Evolutionary conservation across 2,888 invertebrate species (phyloP).

Genomic region (Proisotoma minuta): DNA sequence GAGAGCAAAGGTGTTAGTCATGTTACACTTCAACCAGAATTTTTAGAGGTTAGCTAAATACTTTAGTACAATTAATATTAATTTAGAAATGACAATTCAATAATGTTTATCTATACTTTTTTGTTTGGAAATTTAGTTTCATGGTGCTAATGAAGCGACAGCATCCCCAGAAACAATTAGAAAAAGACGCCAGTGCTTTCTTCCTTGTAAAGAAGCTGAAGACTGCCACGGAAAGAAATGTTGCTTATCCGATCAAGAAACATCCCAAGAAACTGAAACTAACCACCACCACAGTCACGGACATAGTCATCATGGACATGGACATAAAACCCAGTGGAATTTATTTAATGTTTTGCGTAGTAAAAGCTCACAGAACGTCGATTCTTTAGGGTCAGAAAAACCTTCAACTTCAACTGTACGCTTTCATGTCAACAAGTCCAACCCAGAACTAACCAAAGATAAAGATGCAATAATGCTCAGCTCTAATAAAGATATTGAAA

Average conservation of each 20-base stretch:
- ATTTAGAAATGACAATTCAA: no score
- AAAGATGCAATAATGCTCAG: background rate
- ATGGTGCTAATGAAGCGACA: constrained; percentile 22
- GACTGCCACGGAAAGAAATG: constrained; percentile 42
- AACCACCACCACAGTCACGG: constrained; percentile 22
- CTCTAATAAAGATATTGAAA: no score
- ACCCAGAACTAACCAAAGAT: background rate
- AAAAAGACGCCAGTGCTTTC: constrained; percentile 39
- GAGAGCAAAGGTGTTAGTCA: constrained; percentile 73
- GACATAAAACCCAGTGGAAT: background rate
- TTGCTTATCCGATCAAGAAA: constrained; percentile 17
- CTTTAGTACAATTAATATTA: background rate
- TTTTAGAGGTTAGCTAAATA: constrained; percentile 50
- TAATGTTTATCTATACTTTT: no score
- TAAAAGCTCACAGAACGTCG: background rate
- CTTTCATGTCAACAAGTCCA: background rate
- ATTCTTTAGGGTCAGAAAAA: background rate
- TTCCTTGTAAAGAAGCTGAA: constrained; percentile 40
- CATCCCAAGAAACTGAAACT: background rate
- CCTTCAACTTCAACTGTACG: background rate
- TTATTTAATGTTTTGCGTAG: background rate
- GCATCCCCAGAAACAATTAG: constrained; percentile 21
- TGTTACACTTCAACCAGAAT: constrained; percentile 84
- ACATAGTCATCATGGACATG: constrained; percentile 16
- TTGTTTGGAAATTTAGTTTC: no score